Evolutionary conservation across 2,113 vertebrate species (phyloP), one percentile per base, ranked within the genome.

Genomic region (Brachyhypopomus occidentalis): DNA sequence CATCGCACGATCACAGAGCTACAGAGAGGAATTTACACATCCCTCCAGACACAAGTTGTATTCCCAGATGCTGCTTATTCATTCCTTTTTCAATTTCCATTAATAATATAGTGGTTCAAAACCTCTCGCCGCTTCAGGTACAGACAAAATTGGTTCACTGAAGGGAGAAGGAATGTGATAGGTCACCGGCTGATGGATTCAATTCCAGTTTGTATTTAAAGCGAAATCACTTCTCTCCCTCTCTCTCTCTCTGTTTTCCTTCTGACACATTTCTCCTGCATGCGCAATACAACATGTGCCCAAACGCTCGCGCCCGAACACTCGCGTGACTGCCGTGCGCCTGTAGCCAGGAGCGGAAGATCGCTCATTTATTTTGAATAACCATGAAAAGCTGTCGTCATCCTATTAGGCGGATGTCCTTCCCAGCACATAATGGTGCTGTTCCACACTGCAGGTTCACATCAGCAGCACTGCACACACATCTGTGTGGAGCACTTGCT

Each of bases 401-500:
- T 72, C 30, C 34, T 55, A 52, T 80, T 80, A 76, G 59, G 63
- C 72, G 58, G 27, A 48, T 56, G 69, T 77, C 36, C 59, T 79
- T 67, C 48, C 71, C 71, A 67, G 45, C 19, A 16, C 56, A 62
- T 74, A 74, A 79, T 70, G 48, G 14, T 62, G 55, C 36, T 71
- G 66, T 79, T 56, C 30, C 0, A 17, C 30, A n/a, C 45, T 41
- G 64, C 20, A n/a, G 16, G 75, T 80, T 72, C 66, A 48, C 25
- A 76, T 79, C 38, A 76, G 27, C 67, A 23, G 38, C 8, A 77
- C 52, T 20, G 74, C 48, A 58, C 70, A 66, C 84, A 74, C 58
- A 64, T 45, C 63, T 85, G 77, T 81, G 80, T 83, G 88, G 90
- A 88, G 88, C 85, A 81, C 72, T 69, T 38, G 48, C 75, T 64